Base-by-base conservation (phyloP, 2,113 vertebrate species). In the Oxyura jamaicensis region DNA sequence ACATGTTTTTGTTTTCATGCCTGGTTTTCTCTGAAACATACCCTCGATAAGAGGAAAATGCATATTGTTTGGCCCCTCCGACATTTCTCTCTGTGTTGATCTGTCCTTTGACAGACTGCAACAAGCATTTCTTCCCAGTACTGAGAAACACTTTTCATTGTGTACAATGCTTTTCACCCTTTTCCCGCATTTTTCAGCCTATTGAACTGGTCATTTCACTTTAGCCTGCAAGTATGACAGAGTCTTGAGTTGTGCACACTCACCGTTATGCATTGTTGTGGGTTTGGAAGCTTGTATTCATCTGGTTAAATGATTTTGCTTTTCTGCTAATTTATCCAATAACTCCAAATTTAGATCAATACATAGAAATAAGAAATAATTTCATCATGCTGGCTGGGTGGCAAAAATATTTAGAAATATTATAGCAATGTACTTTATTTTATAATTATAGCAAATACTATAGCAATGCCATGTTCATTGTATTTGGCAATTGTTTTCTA, bases 401-500 rank as follows among this genome's bases (percentile, higher is more conserved):
- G 36, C n/a, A 90, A 21, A 94, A 86, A 86, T 91, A 73, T 80
- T 88, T 85, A 74, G 18, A n/a, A n/a, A n/a, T n/a, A n/a, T n/a
- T n/a, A n/a, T n/a, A n/a, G n/a, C n/a, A n/a, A n/a, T n/a, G n/a
- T n/a, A n/a, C n/a, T n/a, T n/a, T n/a, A n/a, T n/a, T n/a, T n/a
- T n/a, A n/a, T n/a, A n/a, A n/a, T n/a, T n/a, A n/a, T n/a, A n/a
- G n/a, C n/a, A n/a, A n/a, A n/a, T n/a, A 77, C 18, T 10, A 20
- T 21, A 78, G 8, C 18, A 65, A 56, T 31, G 18, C 53, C 36
- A 72, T 12, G 3, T 53, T 31, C 15, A 33, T 56, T 0, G 0
- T 69, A 76, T 56, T 85, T 92, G 63, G 50, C 55, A 93, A 85
- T 56, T 89, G 36, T 11, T 82, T 95, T 79, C 44, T 79, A 65